phyloP scores from a whole-genome alignment of 2,113 vertebrate species.

The Sus scrofa region T2T-Sscrofa CM000830.6:74719001-74719500 shows the following conservation, averaged over 20 bases:
- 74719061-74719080: too few species aligned
- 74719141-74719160: neutral
- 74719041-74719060: too few species aligned
- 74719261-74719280: neutral
- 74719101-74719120: neutral
- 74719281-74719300: neutral
- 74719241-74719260: neutral
- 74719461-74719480: neutral
- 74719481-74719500: neutral
- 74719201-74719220: neutral
- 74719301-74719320: neutral
- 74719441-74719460: neutral
- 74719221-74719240: conserved; percentile 5
- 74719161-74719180: neutral
- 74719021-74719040: too few species aligned
- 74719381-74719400: neutral
- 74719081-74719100: too few species aligned
- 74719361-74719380: neutral
- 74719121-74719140: neutral
- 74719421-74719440: neutral
- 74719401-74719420: neutral
- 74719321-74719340: neutral
- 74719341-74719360: neutral
- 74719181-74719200: neutral
- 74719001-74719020: too few species aligned